These are phyloP conservation scores for Vidua chalybeata DNA, from an alignment of 2,113 vertebrate genomes.

Conservation along the genomic window DNA sequence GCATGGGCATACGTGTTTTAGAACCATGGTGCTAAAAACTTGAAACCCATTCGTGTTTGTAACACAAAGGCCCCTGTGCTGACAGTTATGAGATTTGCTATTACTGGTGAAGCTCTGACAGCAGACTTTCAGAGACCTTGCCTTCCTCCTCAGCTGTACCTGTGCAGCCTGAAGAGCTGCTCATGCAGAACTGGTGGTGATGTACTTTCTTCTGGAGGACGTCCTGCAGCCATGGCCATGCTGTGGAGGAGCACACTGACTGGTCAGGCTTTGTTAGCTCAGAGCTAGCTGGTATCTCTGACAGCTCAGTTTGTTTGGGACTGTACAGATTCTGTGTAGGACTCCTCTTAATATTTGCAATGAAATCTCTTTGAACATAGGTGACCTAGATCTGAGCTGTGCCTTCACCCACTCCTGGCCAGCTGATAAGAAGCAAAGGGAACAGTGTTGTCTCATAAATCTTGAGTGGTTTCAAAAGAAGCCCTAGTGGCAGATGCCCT, in stretches of 20 bases:
- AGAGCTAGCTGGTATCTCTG: conserved; percentile 34
- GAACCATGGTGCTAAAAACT: not conserved
- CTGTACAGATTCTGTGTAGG: not conserved
- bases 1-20: not conserved
- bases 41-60: not conserved
- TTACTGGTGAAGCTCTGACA: not conserved
- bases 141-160: conserved; percentile 68
- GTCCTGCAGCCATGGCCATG: conserved; percentile 44
- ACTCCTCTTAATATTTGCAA: not conserved
- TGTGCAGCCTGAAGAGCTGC: conserved; percentile 70
- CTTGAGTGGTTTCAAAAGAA: not conserved
- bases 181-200: conserved; percentile 66
- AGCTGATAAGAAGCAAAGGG: not conserved
- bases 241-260: not conserved
- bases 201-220: conserved; percentile 74
- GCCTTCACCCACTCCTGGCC: not conserved
- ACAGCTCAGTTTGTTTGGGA: not conserved
- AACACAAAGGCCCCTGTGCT: not conserved
- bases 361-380: not conserved
- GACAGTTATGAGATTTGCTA: not conserved
- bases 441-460: not conserved
- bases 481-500: not conserved
- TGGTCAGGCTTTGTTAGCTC: not conserved
- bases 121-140: not conserved
- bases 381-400: not conserved